Conservation (phyloP, 2,888 invertebrate genomes). For the Axea sp. region DNA sequence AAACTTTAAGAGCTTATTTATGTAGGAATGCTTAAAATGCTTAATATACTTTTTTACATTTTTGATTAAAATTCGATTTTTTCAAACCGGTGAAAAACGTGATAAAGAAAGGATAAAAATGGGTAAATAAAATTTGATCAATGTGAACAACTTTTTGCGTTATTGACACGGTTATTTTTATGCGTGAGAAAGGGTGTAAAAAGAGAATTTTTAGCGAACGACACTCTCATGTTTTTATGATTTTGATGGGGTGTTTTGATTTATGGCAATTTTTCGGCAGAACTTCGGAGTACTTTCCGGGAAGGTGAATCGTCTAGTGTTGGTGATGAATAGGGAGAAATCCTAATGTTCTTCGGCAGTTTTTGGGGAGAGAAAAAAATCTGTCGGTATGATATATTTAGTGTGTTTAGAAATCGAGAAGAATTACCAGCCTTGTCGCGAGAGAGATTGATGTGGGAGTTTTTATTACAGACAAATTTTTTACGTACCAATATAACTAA, state of each 20-base stretch:
- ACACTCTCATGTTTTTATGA: slow-evolving; percentile 48
- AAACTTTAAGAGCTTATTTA: too few species aligned
- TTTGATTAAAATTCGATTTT: too few species aligned
- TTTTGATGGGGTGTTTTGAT: slow-evolving; percentile 50
- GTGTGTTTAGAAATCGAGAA: slow-evolving; percentile 10
- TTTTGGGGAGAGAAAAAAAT: slow-evolving; percentile 25
- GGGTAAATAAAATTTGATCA: too few species aligned
- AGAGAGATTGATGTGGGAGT: slow-evolving; percentile 12
- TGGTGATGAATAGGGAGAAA: slow-evolving; percentile 45
- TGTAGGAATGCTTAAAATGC: too few species aligned
- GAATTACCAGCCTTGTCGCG: slow-evolving; percentile 4
- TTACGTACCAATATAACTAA: background rate
- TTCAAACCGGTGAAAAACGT: too few species aligned
- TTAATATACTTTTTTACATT: too few species aligned
- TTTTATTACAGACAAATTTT: slow-evolving; percentile 2
- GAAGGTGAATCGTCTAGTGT: slow-evolving; percentile 45
- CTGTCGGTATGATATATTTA: slow-evolving; percentile 17
- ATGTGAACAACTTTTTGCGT: too few species aligned
- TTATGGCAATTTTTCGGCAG: slow-evolving; percentile 45
- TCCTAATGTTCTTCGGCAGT: slow-evolving; percentile 45
- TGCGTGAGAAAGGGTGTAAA: slow-evolving; percentile 37
- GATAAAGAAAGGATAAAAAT: too few species aligned
- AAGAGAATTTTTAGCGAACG: slow-evolving; percentile 33
- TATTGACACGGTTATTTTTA: slow-evolving; percentile 20
- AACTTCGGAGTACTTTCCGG: slow-evolving; percentile 35